Conservation (phyloP, 2,113 vertebrate genomes). For the Dromiciops gliroides region DNA sequence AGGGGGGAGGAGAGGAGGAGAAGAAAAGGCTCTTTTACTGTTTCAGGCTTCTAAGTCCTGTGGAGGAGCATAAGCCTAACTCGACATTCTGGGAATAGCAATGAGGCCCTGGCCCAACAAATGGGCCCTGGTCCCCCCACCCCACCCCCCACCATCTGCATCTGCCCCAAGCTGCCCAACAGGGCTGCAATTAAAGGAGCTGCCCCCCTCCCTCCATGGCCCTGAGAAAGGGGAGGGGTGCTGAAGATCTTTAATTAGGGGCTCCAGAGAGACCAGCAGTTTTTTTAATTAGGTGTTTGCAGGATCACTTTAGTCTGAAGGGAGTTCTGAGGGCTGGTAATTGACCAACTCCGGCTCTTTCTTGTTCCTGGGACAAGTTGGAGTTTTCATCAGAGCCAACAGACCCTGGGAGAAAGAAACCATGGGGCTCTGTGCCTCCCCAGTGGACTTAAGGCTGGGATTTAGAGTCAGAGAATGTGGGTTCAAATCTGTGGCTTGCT, state of each 20-base stretch:
- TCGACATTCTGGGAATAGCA: conserved; percentile 89
- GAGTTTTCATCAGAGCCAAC: background rate
- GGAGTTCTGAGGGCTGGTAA: conserved; percentile 66
- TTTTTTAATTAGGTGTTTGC: conserved; percentile 85
- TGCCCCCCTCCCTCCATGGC: conserved; percentile 56
- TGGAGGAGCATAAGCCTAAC: conserved; percentile 86
- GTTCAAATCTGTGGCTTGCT: background rate
- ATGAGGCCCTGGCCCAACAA: conserved; percentile 86
- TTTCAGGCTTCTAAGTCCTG: conserved; percentile 87
- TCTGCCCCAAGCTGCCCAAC: conserved; percentile 82
- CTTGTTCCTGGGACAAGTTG: background rate
- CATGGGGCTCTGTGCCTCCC: background rate
- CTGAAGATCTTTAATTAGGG: conserved; percentile 86
- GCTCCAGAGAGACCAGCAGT: conserved; percentile 80
- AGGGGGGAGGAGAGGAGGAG: conserved; percentile 82
- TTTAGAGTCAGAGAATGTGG: background rate
- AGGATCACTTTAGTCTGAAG: conserved; percentile 80
- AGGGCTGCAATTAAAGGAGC: conserved; percentile 85
- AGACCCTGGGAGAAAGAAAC: background rate
- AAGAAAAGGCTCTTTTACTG: conserved; percentile 88
- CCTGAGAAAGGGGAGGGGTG: conserved; percentile 82
- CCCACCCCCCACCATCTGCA: conserved; percentile 73
- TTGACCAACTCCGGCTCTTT: background rate
- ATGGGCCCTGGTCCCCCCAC: background rate
- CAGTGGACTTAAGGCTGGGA: background rate